phyloP scores from a whole-genome alignment of 2,113 vertebrate genomes.

The Shinisaurus crocodilurus region DNA sequence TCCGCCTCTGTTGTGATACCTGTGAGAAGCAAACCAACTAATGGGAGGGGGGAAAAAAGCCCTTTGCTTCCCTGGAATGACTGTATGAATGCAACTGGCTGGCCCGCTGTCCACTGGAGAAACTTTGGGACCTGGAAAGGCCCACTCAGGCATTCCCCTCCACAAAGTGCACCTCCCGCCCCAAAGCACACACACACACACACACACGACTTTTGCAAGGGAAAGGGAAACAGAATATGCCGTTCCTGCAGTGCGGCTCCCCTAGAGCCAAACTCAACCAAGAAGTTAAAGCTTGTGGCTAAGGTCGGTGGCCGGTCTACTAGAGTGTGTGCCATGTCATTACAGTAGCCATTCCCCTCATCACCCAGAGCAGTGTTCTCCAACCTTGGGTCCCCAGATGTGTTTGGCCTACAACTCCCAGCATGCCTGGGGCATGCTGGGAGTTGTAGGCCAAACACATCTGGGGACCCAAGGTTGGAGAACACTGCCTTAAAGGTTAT shows the following conservation, averaged over 20 bases:
- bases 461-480: no score
- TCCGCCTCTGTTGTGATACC: not conserved
- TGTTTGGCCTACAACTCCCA: no score
- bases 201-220: not conserved
- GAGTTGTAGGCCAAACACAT: no score
- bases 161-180: not conserved
- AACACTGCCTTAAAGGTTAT: no score
- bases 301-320: no score
- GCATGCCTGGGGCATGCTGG: no score
- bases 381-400: no score
- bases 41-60: not conserved
- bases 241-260: not conserved
- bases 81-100: not conserved
- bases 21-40: not conserved
- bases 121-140: not conserved
- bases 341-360: not conserved
- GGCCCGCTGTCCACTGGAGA: not conserved
- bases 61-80: not conserved
- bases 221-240: not conserved
- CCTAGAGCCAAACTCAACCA: not conserved
- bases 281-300: no score
- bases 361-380: no score
- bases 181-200: not conserved
- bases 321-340: not conserved
- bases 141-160: not conserved